These are phyloP conservation scores for Aphidoletes aphidimyza DNA, from an alignment of 2,888 invertebrate genomes.

Conservation along the genomic window DNA sequence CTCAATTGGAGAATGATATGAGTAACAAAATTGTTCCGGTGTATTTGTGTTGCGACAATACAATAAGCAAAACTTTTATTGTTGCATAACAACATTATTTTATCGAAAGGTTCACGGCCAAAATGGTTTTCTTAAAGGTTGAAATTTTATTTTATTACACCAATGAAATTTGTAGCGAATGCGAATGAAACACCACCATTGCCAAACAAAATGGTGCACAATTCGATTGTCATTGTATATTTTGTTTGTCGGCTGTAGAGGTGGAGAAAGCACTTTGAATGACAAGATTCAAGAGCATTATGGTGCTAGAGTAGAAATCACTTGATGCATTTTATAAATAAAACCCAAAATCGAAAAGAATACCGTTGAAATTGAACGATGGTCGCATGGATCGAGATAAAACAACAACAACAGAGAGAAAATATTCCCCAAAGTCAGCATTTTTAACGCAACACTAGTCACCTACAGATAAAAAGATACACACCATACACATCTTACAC, in stretches of 20 bases:
- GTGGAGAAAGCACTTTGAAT: not conserved
- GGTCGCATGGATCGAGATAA: no score
- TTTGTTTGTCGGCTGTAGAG: constrained; percentile 1
- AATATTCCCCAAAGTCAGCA: constrained; percentile 1
- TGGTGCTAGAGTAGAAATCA: not conserved
- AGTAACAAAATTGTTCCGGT: not conserved
- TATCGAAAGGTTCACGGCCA: constrained; percentile 26
- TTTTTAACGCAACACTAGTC: constrained; percentile 36
- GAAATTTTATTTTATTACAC: constrained; percentile 36
- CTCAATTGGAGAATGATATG: no score
- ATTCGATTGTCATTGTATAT: not conserved
- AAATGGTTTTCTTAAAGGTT: not conserved
- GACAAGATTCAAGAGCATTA: not conserved
- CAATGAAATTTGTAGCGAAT: not conserved
- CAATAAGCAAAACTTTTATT: constrained; percentile 36
- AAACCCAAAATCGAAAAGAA: not conserved
- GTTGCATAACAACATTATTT: constrained; percentile 20
- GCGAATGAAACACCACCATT: not conserved
- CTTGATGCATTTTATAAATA: constrained; percentile 20
- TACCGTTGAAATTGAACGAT: not conserved
- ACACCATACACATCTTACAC: not conserved
- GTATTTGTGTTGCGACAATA: not conserved
- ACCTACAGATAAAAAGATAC: not conserved
- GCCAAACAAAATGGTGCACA: not conserved
- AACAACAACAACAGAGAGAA: not conserved